Percentiles rank a stretch among this genome's conserved stretches.
phyloP scores from a whole-genome alignment of 2,888 invertebrate genomes.

The Cactoblastis cactorum region DNA sequence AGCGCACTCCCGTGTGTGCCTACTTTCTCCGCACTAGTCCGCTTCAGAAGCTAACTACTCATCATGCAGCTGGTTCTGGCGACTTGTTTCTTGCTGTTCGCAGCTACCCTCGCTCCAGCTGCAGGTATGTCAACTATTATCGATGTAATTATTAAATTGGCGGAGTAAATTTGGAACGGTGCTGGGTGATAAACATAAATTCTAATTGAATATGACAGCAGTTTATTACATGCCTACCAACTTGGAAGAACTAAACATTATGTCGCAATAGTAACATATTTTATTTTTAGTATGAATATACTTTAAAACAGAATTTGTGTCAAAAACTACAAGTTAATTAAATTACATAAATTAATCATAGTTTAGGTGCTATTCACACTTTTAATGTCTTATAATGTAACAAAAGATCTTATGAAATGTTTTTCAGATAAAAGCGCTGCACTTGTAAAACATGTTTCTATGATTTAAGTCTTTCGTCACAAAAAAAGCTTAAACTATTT shows the following conservation, averaged over 20 bases:
- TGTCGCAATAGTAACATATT: not conserved
- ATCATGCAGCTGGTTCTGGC: conserved; percentile 75
- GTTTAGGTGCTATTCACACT: too few species aligned
- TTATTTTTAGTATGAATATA: not conserved
- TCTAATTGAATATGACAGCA: conserved; percentile 13
- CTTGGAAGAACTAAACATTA: not conserved
- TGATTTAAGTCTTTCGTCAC: too few species aligned
- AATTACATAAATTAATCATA: too few species aligned
- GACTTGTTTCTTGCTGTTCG: conserved; percentile 74
- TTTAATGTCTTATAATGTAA: too few species aligned
- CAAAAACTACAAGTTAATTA: too few species aligned
- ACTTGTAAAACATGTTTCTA: too few species aligned
- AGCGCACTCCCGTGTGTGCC: conserved; percentile 61
- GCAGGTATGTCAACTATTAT: conserved; percentile 67
- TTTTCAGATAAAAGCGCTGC: too few species aligned
- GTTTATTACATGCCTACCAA: not conserved
- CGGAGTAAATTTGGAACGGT: not conserved
- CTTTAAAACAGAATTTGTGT: too few species aligned
- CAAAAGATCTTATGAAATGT: too few species aligned
- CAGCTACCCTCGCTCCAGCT: conserved; percentile 71
- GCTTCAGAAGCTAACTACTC: conserved; percentile 39
- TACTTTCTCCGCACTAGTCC: conserved; percentile 34
- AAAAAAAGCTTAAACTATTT: too few species aligned
- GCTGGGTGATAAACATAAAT: conserved; percentile 19
- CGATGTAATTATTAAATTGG: conserved; percentile 7